Evolutionary conservation across 2,888 invertebrate genomes (phyloP), one percentile per base, ranked within the genome.

Genomic region (Ectemnius continuus): DNA sequence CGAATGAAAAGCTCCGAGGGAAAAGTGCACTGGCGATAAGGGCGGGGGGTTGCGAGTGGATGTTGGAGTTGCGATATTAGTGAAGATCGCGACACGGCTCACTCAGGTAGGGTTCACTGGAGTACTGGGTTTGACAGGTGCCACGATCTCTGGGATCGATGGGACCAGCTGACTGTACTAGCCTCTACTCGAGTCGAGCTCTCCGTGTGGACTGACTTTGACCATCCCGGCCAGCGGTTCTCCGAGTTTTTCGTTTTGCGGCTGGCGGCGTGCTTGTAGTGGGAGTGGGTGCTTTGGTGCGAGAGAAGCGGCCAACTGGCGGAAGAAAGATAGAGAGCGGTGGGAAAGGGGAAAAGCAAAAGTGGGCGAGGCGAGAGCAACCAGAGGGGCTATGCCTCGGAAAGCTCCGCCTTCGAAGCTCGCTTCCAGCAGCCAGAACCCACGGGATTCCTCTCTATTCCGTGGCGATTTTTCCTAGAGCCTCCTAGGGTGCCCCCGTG

Each of bases 201-300:
- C 90, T 85, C 88, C 86, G 88, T 87, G 87, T 85, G 85, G 86
- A 91, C 90, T 91, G 89, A 85, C 84, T 83, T 79, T 84, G 86
- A 85, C 82, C 86, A 83, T 81, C 81, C 75, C 79, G 70, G 81
- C 74, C 79, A 78, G 81, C 81, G 72, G 75, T 79, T 79, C 68
- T 71, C 75, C 72, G 83, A 83, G 84, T 89, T 89, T 88, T 88
- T 89, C 86, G 81, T 88, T 88, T 84, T 82, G 76, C 83, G 71
- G 73, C 67, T 63, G 63, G 70, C 57, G 64, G 67, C 75, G 75
- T 60, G 61, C 47, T 8, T 8, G 20, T 56, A 69, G 75, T 67
- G 76, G 76, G 76, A 82, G 78, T 47, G 20, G 14, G 16, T 14
- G 6, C 67, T 56, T 69, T 63, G 59, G 14, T 52, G 45, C 63